phyloP scores from a whole-genome alignment of 2,113 vertebrate species.

The Psilopogon haemacephalus region DNA sequence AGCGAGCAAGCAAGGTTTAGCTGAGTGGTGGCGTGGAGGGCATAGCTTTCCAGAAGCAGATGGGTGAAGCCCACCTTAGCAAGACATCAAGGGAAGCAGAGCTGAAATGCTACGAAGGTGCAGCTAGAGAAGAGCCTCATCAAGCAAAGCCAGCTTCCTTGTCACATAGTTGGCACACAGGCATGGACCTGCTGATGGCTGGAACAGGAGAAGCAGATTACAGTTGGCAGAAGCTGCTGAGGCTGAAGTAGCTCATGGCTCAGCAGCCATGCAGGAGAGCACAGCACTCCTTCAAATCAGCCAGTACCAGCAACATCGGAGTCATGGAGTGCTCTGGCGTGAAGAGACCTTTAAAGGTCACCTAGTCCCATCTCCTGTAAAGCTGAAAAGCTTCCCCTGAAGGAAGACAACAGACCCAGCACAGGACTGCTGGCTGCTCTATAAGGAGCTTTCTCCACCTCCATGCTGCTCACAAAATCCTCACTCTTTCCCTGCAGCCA shows the following conservation, averaged over 20 bases:
- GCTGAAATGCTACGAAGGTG: background rate
- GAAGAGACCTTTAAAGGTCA: no score
- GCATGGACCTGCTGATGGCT: background rate
- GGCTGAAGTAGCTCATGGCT: background rate
- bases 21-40: background rate
- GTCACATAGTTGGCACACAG: accelerated
- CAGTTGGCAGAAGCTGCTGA: background rate
- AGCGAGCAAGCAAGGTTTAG: background rate
- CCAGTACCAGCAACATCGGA: background rate
- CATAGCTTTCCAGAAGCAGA: background rate
- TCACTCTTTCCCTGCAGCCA: no score
- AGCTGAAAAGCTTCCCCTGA: no score
- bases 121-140: background rate
- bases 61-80: conserved; percentile 4
- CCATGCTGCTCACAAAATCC: no score
- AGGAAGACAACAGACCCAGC: no score
- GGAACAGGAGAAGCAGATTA: background rate
- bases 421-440: no score
- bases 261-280: accelerated
- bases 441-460: no score
- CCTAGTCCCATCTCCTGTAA: no score
- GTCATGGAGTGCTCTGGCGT: no score
- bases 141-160: accelerated
- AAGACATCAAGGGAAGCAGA: background rate
- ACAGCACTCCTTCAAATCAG: background rate